Base-by-base conservation (phyloP, 2,888 invertebrate genomes). In the Pristionchus fissidentatus region DNA sequence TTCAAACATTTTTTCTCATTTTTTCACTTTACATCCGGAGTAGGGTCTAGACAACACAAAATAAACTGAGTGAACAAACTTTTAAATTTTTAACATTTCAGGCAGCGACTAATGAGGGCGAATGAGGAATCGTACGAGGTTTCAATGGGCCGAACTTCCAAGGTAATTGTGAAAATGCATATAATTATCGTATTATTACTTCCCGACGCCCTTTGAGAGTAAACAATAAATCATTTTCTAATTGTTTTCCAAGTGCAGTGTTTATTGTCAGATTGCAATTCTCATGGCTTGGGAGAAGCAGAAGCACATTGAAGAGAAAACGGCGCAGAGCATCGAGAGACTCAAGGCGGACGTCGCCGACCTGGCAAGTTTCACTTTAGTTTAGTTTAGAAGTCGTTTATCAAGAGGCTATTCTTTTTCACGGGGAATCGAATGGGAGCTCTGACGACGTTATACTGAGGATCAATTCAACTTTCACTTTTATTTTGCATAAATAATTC, bases 101-200 rank as follows among this genome's bases (percentile, higher is more conserved):
- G 91, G 75, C 89, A 90, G 78, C 87, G 87, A 38, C 93, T 98
- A 41, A 95, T 97, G 95, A 97, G 97, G 92, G 94, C 97, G 19
- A 97, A 97, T 93, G 87, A 89, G 55, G 90, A 92, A 62, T 86
- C 88, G 22, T 92, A 89, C 84, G 89, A 90, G 19, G 84, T 91
- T 43, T 90, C 91, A 78, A 90, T 92, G 89, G 86, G 87, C n/a
- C 77, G 87, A n/a, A 85, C 88, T 22, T 88, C 90, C 0, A 91
- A 91, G 84, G 86, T 85, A 81, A 41, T 32, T 19, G 35, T 32
- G 29, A 57, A 29, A 57, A 29, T 26, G 29, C 5, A 26, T 26
- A 26, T 26, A 29, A 57, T 26, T 26, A 4, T 22, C n/a, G 55
- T n/a, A 22, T n/a, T n/a, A n/a, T 84, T 86, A 15, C 86, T 89